phyloP scores from a whole-genome alignment of 1,140 invertebrate genomes.

The Papilio polyxenes region DNA sequence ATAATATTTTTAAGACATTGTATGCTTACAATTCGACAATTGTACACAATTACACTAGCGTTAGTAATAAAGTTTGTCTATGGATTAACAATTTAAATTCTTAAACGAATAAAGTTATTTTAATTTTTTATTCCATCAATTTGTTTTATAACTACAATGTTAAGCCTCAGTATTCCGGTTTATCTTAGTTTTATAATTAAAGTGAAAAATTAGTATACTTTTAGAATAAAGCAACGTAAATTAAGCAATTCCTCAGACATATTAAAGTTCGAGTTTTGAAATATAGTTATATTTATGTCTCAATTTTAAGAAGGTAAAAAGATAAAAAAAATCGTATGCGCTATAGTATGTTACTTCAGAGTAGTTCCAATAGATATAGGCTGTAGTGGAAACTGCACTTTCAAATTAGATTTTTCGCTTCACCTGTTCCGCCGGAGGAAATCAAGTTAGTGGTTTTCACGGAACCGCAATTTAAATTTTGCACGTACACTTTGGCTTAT shows the following conservation, averaged over 20 bases:
- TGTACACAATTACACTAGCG: background rate
- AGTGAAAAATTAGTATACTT: background rate
- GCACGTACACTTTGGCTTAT: background rate
- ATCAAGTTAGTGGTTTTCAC: slow-evolving; percentile 25
- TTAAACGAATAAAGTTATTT: background rate
- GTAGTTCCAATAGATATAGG: background rate
- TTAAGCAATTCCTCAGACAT: background rate
- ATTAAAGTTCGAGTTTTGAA: background rate
- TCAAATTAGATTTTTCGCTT: slow-evolving; percentile 24
- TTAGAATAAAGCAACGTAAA: background rate
- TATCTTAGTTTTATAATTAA: slow-evolving; percentile 8
- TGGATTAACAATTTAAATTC: background rate
- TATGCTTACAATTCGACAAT: background rate
- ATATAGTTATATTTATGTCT: too few relatives aligned
- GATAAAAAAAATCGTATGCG: background rate
- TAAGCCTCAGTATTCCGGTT: background rate
- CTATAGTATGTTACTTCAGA: background rate
- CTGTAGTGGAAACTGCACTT: slow-evolving; percentile 7
- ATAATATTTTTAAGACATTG: background rate
- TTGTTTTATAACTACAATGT: background rate
- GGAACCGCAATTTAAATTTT: slow-evolving; percentile 15
- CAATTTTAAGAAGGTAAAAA: background rate
- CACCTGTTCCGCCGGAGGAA: slow-evolving; percentile 12
- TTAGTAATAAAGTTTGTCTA: background rate
- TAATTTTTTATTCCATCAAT: background rate